Conservation (phyloP, 2,888 invertebrate genomes). For the Tiliacea citrago region DNA sequence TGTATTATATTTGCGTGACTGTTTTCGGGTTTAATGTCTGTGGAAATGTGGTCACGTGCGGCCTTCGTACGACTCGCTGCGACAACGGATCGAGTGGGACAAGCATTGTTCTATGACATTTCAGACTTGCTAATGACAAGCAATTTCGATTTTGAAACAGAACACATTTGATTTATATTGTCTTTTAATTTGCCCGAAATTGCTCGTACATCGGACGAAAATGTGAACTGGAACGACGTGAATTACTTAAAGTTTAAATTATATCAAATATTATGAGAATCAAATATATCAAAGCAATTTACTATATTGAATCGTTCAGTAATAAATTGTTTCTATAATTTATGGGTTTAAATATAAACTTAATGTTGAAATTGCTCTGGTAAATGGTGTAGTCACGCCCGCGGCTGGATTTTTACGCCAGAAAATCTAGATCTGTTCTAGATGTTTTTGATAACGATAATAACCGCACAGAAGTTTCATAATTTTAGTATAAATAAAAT, state of each 20-base stretch:
- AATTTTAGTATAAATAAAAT: constrained; percentile 31
- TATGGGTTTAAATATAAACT: constrained; percentile 62
- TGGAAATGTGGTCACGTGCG: constrained; percentile 89
- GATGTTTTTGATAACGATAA: constrained; percentile 52
- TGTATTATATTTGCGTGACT: constrained; percentile 84
- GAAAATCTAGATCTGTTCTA: constrained; percentile 62
- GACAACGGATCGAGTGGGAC: constrained; percentile 78
- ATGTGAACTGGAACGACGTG: constrained; percentile 58
- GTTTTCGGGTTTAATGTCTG: constrained; percentile 80
- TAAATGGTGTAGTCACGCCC: constrained; percentile 59
- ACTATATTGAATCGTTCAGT: constrained; percentile 63
- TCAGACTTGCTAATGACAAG: constrained; percentile 89
- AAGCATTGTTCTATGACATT: constrained; percentile 90
- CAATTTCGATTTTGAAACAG: constrained; percentile 89
- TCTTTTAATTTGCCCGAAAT: constrained; percentile 82
- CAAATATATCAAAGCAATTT: constrained; percentile 61
- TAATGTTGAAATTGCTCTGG: constrained; percentile 61
- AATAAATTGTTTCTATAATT: constrained; percentile 63
- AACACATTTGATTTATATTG: constrained; percentile 85
- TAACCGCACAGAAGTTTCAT: constrained; percentile 31
- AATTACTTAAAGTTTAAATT: constrained; percentile 57
- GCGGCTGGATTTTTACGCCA: constrained; percentile 55
- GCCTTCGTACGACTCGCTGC: constrained; percentile 83
- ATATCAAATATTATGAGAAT: constrained; percentile 56
- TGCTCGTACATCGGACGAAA: constrained; percentile 69